Evolutionary conservation across 2,113 vertebrate species (phyloP).

Genomic region (Candoia aspera): DNA sequence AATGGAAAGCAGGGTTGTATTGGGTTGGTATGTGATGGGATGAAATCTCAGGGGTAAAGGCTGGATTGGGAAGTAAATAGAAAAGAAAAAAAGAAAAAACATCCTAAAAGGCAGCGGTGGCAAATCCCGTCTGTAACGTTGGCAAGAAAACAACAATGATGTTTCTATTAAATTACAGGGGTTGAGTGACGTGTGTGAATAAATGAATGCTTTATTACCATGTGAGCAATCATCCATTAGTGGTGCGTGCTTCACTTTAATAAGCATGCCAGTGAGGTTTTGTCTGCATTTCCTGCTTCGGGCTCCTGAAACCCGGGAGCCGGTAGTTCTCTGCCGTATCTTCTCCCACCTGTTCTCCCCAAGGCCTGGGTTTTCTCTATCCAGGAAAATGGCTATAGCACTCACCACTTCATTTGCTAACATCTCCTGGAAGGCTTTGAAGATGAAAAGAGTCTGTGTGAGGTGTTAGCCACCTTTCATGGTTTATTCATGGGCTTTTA

Average conservation of each 20-base stretch:
- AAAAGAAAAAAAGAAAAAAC: neutral
- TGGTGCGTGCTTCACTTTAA: neutral
- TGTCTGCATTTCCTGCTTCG: neutral
- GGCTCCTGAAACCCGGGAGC: neutral
- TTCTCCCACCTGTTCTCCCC: neutral
- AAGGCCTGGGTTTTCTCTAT: neutral
- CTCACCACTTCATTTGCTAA: constrained; percentile 50
- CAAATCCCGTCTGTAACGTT: neutral
- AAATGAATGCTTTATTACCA: neutral
- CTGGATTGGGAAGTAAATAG: too few relatives aligned
- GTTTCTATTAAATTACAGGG: neutral
- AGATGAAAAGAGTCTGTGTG: constrained; percentile 60
- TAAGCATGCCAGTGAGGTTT: neutral
- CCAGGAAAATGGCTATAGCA: neutral
- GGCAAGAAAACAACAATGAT: neutral
- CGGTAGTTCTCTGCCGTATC: too few relatives aligned
- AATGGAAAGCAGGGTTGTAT: too few relatives aligned
- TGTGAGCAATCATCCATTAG: neutral
- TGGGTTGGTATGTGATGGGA: too few relatives aligned
- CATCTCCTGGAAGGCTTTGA: constrained; percentile 49
- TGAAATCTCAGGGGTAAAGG: too few relatives aligned
- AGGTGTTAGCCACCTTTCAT: constrained; percentile 47
- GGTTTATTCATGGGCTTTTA: constrained; percentile 65
- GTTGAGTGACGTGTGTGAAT: neutral
- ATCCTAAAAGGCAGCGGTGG: neutral